Conservation (phyloP, 1,140 invertebrate species). For the Chironomus striatipennis region DNA sequence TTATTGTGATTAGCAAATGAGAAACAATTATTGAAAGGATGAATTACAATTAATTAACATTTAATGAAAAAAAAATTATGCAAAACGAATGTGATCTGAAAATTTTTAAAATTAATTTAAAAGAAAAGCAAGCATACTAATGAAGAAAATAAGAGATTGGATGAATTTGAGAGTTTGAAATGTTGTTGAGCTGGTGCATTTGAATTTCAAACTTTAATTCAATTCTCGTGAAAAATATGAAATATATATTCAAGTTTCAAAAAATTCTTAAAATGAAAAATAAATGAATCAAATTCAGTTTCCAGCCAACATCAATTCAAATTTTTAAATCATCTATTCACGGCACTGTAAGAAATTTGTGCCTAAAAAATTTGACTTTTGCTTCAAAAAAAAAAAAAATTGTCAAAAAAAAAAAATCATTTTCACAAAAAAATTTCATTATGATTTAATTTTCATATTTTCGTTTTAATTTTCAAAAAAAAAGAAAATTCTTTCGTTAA, state of each 20-base stretch:
- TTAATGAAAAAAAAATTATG: not conserved
- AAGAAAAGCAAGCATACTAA: not conserved
- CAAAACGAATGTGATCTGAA: constrained; percentile 17
- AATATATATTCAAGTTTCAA: too few species aligned
- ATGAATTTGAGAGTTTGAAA: too few species aligned
- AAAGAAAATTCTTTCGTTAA: constrained; percentile 23
- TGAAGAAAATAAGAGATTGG: too few species aligned
- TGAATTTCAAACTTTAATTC: too few species aligned
- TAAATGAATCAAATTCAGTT: too few species aligned
- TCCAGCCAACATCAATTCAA: too few species aligned
- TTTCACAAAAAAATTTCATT: constrained; percentile 11
- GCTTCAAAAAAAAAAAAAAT: not conserved
- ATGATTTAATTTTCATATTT: constrained; percentile 18
- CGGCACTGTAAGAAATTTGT: too few species aligned
- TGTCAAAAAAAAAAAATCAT: constrained; percentile 10
- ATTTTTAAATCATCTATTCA: not conserved
- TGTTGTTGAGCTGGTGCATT: too few species aligned
- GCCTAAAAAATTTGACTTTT: too few species aligned
- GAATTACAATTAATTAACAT: too few species aligned
- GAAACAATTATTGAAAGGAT: constrained; percentile 18
- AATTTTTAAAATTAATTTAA: constrained; percentile 14
- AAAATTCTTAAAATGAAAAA: too few species aligned
- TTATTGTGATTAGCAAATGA: constrained; percentile 20
- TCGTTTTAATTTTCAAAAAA: constrained; percentile 10
- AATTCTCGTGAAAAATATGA: too few species aligned